Evolutionary conservation across 2,113 vertebrate species (phyloP).

Genomic region (Sorex araneus): DNA sequence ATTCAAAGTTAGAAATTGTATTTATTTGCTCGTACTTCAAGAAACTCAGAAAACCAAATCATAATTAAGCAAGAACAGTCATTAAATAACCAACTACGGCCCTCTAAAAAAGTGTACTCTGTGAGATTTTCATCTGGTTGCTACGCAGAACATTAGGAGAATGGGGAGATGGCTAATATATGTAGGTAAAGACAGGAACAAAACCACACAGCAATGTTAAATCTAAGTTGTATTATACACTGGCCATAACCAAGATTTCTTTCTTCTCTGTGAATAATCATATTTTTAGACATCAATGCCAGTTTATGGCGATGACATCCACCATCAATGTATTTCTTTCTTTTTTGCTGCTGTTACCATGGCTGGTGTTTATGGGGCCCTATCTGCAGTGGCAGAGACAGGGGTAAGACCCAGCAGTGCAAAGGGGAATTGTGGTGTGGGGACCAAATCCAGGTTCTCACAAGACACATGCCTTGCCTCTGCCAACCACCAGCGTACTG

Average conservation of each 20-base stretch:
- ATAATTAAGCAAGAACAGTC: constrained; percentile 45
- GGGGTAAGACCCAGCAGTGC: too few species aligned
- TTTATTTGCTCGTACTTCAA: constrained; percentile 2
- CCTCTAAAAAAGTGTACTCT: constrained; percentile 6
- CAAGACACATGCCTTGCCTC: neutral
- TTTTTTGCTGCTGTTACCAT: neutral
- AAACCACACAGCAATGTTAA: neutral
- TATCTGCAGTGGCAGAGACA: too few species aligned
- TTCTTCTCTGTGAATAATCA: neutral
- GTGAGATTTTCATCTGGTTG: constrained; percentile 43
- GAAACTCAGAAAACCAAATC: constrained; percentile 29
- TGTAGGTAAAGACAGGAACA: neutral
- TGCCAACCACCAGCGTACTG: neutral
- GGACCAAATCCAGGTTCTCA: neutral
- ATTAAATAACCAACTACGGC: neutral
- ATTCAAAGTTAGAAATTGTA: constrained; percentile 54
- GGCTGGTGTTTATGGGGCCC: too few species aligned
- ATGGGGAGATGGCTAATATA: neutral
- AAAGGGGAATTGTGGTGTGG: too few species aligned
- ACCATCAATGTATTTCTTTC: neutral
- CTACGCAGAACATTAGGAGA: neutral
- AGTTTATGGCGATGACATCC: neutral
- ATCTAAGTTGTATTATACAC: neutral
- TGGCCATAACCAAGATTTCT: constrained; percentile 1
- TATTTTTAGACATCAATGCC: neutral